phyloP scores from a whole-genome alignment of 2,797 vertebrate species.

The Hippocampus kuda region DNA sequence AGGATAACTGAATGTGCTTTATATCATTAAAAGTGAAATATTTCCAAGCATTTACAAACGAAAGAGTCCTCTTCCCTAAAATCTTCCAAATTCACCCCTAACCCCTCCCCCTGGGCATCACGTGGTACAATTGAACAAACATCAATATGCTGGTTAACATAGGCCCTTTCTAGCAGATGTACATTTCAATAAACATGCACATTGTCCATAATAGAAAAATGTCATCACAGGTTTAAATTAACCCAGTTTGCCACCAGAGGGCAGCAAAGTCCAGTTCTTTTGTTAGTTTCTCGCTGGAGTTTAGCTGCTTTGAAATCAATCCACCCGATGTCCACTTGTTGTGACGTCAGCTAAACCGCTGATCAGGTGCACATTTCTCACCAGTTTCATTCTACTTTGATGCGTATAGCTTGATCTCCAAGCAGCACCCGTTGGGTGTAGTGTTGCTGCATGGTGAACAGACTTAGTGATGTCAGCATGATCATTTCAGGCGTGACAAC shows the following conservation, averaged over 20 bases:
- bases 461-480: background rate
- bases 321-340: background rate
- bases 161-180: background rate
- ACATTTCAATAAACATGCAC: background rate
- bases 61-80: too few relatives aligned
- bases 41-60: too few relatives aligned
- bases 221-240: background rate
- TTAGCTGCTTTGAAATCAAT: background rate
- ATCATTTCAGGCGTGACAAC: background rate
- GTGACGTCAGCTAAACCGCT: background rate
- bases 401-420: background rate
- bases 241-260: slow-evolving; percentile 26
- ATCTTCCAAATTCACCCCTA: too few relatives aligned
- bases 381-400: background rate
- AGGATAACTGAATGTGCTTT: too few relatives aligned
- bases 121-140: background rate
- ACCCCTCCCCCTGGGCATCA: too few relatives aligned
- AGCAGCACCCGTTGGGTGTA: slow-evolving; percentile 20
- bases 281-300: background rate
- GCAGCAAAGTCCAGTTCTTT: slow-evolving; percentile 20
- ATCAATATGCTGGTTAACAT: background rate
- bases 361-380: background rate
- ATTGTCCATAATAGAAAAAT: background rate
- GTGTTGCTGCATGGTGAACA: slow-evolving; percentile 14
- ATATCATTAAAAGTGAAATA: too few relatives aligned